These are phyloP conservation scores for Epizoanthus fatuus DNA, from an alignment of 92 coral and sea anemone species.

Conservation along the genomic window DNA sequence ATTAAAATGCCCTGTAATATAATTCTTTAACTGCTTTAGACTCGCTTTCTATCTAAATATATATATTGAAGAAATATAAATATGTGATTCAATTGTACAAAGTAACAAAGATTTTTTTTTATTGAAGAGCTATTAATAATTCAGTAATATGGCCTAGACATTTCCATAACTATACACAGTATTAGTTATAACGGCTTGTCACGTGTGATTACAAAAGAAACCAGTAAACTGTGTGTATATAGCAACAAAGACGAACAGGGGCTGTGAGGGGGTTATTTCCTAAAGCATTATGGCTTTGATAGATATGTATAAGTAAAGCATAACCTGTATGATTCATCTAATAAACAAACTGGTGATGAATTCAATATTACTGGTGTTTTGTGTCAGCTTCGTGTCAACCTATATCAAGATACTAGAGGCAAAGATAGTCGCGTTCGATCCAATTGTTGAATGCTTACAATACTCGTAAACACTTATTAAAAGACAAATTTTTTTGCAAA, in stretches of 20 bases:
- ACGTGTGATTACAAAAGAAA: constrained; percentile 80
- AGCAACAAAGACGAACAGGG: constrained; percentile 23
- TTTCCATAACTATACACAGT: constrained; percentile 55
- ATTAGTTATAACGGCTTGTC: constrained; percentile 79
- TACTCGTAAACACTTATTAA: neutral
- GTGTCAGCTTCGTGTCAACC: neutral
- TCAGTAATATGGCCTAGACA: constrained; percentile 8
- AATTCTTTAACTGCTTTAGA: constrained; percentile 8
- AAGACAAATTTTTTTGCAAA: neutral
- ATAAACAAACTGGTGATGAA: constrained; percentile 40
- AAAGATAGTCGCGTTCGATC: neutral
- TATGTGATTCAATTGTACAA: constrained; percentile 43
- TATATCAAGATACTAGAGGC: neutral
- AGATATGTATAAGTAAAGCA: constrained; percentile 9
- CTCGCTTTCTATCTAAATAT: constrained; percentile 9
- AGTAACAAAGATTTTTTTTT: constrained; percentile 39
- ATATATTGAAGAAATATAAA: constrained; percentile 18
- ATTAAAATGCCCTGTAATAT: neutral
- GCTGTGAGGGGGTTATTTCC: constrained; percentile 9
- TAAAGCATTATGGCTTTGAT: neutral
- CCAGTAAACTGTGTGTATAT: constrained; percentile 59
- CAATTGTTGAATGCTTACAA: neutral
- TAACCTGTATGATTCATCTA: neutral
- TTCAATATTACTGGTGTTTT: constrained; percentile 22
- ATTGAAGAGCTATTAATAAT: constrained; percentile 41